Base-by-base conservation (phyloP, 2,113 vertebrate species). In the Tympanuchus pallidicinctus region DNA sequence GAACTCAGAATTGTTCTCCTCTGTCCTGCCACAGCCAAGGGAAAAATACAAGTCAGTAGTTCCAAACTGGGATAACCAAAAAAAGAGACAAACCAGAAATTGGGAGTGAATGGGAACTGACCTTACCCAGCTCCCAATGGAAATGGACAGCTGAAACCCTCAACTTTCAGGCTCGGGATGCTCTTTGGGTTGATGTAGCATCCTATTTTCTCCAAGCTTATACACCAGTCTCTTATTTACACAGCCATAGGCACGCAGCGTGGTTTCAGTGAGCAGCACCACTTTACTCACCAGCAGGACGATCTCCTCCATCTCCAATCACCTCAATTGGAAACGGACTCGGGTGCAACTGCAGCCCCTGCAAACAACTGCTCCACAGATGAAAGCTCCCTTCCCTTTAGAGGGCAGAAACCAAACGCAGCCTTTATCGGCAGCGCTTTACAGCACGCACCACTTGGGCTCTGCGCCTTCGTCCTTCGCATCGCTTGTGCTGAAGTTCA, bases 201-300 rank as follows among this genome's bases (percentile, higher is more conserved):
- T 36, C 50, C n/a, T 54, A 2, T n/a, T 69, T 59, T 30, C 63
- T 56, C 77, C 27, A 3, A 32, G 8, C n/a, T 74, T 47, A 83
- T 78, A 74, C 82, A 59, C 4, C 60, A 30, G 8, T 3, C 60
- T 25, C 60, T 38, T 32, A 30, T 2, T 38, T 30, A n/a, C 72
- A 70, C n/a, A 77, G n/a, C 34, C 27, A 6, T 1, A 11, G 45
- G n/a, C 6, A 48, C 2, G 0, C 0, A 1, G 21, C 1, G 10
- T 7, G 13, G 54, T 20, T 45, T 42, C 25, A 22, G 36, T 0
- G 8, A 56, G 52, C 9, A 42, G 56, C 22, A 2, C 40, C 19
- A 17, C 61, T 72, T 47, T 15, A 15, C 15, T 19, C 10, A 32
- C n/a, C 50, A 6, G 4, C 2, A 59, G 34, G 50, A 45, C 24